A percentile compares a stretch with the other conserved stretches of the same genome.
phyloP scores from a whole-genome alignment of 1,140 invertebrate species.

The Microplitis demolitor region DNA sequence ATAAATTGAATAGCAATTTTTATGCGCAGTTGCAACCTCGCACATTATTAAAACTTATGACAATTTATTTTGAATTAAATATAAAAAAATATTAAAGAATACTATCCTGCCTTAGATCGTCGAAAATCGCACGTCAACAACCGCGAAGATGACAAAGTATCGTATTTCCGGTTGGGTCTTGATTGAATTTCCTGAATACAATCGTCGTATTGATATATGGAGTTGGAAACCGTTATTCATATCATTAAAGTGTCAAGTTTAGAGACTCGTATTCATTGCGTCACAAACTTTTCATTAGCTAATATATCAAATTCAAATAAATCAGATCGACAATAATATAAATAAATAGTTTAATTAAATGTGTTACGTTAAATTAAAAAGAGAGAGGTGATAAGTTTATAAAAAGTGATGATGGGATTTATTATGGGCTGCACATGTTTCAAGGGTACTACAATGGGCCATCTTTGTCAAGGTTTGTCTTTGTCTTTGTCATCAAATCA shows the following conservation, averaged over 20 bases:
- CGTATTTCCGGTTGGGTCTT: not conserved
- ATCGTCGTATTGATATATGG: not conserved
- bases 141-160: constrained; percentile 6
- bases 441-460: constrained; percentile 71
- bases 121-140: not conserved
- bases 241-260: not conserved
- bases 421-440: constrained; percentile 89
- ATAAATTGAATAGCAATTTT: no score
- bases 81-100: not conserved
- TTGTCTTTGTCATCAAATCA: not conserved
- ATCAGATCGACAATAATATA: not conserved
- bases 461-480: constrained; percentile 58
- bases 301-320: not conserved
- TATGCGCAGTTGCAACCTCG: no score
- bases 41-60: no score
- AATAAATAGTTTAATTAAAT: not conserved
- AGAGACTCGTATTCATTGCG: not conserved
- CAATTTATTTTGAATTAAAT: not conserved
- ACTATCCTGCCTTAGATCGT: not conserved
- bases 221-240: constrained; percentile 8
- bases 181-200: not conserved
- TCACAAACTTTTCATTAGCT: no score
- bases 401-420: constrained; percentile 77
- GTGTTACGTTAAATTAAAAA: not conserved
- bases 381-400: not conserved